phyloP scores from a whole-genome alignment of 2,797 vertebrate species.

The Botia kubotai region DNA sequence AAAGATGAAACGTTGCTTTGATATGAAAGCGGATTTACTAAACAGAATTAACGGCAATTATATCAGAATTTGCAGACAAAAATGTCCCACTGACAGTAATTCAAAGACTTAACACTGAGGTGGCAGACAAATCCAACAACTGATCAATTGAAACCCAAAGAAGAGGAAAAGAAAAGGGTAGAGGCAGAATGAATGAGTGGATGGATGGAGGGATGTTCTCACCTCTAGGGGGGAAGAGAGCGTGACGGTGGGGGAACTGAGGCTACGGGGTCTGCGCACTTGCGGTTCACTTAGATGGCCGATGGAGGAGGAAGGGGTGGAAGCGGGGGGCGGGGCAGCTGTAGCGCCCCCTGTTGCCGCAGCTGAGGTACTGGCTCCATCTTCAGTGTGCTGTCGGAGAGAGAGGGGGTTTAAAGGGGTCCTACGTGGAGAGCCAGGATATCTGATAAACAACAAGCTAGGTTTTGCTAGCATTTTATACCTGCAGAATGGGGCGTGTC shows the following conservation, averaged over 20 bases:
- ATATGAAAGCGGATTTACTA: too few relatives aligned
- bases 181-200: background rate
- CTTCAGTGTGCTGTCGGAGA: slow-evolving; percentile 89
- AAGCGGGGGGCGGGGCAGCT: slow-evolving; percentile 77
- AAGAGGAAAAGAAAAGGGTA: background rate
- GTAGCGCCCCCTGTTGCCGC: slow-evolving; percentile 74
- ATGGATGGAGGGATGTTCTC: slow-evolving; percentile 70
- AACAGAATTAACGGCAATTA: too few relatives aligned
- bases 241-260: slow-evolving; percentile 98
- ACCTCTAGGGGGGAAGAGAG: slow-evolving; percentile 96
- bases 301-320: slow-evolving; percentile 84
- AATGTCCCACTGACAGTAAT: too few relatives aligned
- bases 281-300: slow-evolving; percentile 94
- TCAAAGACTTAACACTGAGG: too few relatives aligned
- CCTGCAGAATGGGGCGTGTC: slow-evolving; percentile 97
- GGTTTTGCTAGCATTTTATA: slow-evolving; percentile 66
- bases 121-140: too few relatives aligned
- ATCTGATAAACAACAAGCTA: background rate
- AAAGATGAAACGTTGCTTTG: too few relatives aligned
- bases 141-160: too few relatives aligned
- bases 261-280: slow-evolving; percentile 95
- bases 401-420: slow-evolving; percentile 24
- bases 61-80: too few relatives aligned
- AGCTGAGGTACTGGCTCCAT: slow-evolving; percentile 85
- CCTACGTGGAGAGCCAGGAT: background rate